These are phyloP conservation scores for Falcaria lacertinaria DNA, from an alignment of 2,888 invertebrate species.

Conservation along the genomic window DNA sequence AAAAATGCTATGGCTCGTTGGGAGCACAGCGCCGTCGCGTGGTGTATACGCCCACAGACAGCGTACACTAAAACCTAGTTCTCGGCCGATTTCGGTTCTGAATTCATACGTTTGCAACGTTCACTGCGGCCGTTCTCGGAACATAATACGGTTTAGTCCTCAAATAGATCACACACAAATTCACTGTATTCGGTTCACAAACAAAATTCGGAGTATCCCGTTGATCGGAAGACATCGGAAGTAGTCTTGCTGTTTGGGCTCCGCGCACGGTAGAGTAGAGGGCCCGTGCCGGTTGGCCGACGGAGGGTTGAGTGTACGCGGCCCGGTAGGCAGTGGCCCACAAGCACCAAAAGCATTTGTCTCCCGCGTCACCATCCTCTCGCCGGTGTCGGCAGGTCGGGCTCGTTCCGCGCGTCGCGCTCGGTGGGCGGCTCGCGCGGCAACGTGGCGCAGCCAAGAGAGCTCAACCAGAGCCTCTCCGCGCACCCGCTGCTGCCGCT, in stretches of 20 bases:
- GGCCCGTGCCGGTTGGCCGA: neutral
- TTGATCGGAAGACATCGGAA: too few relatives aligned
- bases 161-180: too few relatives aligned
- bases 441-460: slow-evolving; percentile 87
- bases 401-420: slow-evolving; percentile 93
- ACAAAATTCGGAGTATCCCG: too few relatives aligned
- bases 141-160: neutral
- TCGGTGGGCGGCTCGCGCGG: slow-evolving; percentile 88
- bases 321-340: too few relatives aligned
- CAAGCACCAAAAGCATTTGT: slow-evolving; percentile 1
- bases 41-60: neutral
- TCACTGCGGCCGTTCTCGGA: neutral
- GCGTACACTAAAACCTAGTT: neutral
- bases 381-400: slow-evolving; percentile 89
- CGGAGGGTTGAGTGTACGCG: slow-evolving; percentile 2
- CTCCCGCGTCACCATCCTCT: slow-evolving; percentile 68
- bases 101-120: neutral
- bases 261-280: too few relatives aligned
- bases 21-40: slow-evolving; percentile 1
- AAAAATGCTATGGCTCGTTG: neutral
- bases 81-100: neutral
- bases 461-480: slow-evolving; percentile 92
- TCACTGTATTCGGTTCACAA: neutral
- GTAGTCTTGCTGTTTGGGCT: too few relatives aligned
- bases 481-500: slow-evolving; percentile 96